Conservation (phyloP, 2,797 vertebrate genomes). For the Gila robusta region DNA sequence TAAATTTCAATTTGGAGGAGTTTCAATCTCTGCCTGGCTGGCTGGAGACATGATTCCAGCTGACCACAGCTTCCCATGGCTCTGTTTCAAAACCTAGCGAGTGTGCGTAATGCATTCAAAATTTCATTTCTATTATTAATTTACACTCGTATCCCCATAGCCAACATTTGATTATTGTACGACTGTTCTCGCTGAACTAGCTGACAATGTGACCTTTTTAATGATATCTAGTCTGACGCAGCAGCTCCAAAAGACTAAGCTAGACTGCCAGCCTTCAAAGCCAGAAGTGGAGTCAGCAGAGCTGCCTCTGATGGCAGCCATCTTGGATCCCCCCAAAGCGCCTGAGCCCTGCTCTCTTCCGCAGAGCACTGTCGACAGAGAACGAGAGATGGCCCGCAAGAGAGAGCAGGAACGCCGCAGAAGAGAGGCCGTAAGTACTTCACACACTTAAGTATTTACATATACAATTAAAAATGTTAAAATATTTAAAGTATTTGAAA, state of each 20-base stretch:
- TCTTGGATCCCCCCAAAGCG: slow-evolving; percentile 60
- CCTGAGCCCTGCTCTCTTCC: slow-evolving; percentile 57
- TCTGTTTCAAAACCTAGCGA: not conserved
- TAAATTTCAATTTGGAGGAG: slow-evolving; percentile 8
- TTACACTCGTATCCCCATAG: not conserved
- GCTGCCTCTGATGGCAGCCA: slow-evolving; percentile 60
- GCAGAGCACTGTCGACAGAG: slow-evolving; percentile 66
- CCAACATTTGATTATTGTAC: not conserved
- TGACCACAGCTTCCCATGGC: slow-evolving; percentile 14
- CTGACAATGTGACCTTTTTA: slow-evolving; percentile 42
- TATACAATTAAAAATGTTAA: not conserved
- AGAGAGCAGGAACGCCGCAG: slow-evolving; percentile 90
- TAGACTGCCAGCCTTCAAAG: slow-evolving; percentile 51
- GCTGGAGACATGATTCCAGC: slow-evolving; percentile 5
- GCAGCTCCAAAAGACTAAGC: slow-evolving; percentile 48
- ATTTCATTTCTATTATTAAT: slow-evolving; percentile 23
- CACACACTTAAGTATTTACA: not conserved
- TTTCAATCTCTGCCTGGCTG: not conserved
- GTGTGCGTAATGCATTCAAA: not conserved
- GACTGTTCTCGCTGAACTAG: slow-evolving; percentile 9
- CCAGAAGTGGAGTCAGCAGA: slow-evolving; percentile 65
- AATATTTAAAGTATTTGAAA: not conserved
- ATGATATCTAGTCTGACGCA: slow-evolving; percentile 47
- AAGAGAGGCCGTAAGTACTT: slow-evolving; percentile 85
- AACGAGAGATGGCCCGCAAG: slow-evolving; percentile 84